Evolutionary conservation across 2,888 invertebrate species (phyloP).

Genomic region (Pyrocoelia pectoralis): DNA sequence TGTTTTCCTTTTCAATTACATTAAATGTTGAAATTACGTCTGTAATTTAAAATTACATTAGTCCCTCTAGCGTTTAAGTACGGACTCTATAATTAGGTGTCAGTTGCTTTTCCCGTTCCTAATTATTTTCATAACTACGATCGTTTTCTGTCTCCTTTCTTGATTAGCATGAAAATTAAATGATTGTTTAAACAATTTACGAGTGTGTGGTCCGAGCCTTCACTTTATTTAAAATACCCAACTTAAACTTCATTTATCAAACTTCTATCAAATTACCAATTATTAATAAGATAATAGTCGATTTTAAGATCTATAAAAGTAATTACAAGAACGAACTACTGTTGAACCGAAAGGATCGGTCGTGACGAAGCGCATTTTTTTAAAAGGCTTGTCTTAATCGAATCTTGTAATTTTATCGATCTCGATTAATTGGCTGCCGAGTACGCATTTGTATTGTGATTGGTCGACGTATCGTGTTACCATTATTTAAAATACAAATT

Average conservation of each 20-base stretch:
- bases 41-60: conserved; percentile 41
- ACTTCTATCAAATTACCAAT: conserved; percentile 25
- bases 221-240: background rate
- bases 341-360: conserved; percentile 51
- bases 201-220: background rate
- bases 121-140: conserved; percentile 6
- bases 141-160: background rate
- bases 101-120: conserved; percentile 14
- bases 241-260: background rate
- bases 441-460: conserved; percentile 55
- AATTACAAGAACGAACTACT: conserved; percentile 50
- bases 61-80: conserved; percentile 20
- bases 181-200: background rate
- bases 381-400: conserved; percentile 55
- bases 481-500: background rate
- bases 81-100: conserved; percentile 15
- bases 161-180: conserved; percentile 1
- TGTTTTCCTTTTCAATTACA: conserved; percentile 47
- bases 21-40: conserved; percentile 45
- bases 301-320: conserved; percentile 33
- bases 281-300: conserved; percentile 36
- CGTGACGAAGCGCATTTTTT: conserved; percentile 56
- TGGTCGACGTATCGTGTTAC: conserved; percentile 48
- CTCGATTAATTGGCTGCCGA: conserved; percentile 57
- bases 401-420: conserved; percentile 55